These are phyloP conservation scores for Drosophila rufa DNA, from an alignment of 1,140 invertebrate genomes.

Conservation along the genomic window DNA sequence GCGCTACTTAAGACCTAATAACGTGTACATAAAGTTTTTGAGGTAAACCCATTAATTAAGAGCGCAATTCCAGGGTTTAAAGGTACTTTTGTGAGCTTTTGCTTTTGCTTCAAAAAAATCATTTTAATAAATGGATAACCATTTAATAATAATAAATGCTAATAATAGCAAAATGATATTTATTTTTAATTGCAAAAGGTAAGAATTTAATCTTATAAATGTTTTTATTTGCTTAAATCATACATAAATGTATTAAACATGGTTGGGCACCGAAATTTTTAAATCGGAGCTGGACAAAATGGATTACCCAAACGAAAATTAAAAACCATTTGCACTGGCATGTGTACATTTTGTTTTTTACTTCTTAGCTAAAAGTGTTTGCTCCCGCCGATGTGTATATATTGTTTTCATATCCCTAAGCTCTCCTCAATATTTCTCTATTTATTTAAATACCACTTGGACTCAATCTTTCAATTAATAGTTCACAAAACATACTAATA, in stretches of 20 bases:
- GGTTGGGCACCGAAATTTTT: too few species aligned
- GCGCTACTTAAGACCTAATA: constrained; percentile 25
- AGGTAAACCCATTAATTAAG: constrained; percentile 7
- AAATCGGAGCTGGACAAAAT: too few species aligned
- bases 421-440: neutral
- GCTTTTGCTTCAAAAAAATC: too few species aligned
- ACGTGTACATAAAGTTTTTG: neutral
- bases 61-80: neutral
- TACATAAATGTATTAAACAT: too few species aligned
- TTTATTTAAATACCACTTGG: neutral
- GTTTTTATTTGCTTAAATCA: too few species aligned
- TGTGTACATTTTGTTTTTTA: neutral
- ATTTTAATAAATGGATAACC: too few species aligned
- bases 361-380: neutral
- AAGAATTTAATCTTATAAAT: too few species aligned
- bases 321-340: too few species aligned
- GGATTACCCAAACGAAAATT: too few species aligned
- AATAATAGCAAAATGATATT: too few species aligned
- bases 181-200: too few species aligned
- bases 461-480: neutral
- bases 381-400: neutral
- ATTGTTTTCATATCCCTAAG: neutral
- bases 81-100: neutral
- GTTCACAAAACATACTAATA: neutral
- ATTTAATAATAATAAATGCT: too few species aligned